These are phyloP conservation scores for Merops nubicus DNA, from an alignment of 2,113 vertebrate genomes.

Conservation along the genomic window DNA sequence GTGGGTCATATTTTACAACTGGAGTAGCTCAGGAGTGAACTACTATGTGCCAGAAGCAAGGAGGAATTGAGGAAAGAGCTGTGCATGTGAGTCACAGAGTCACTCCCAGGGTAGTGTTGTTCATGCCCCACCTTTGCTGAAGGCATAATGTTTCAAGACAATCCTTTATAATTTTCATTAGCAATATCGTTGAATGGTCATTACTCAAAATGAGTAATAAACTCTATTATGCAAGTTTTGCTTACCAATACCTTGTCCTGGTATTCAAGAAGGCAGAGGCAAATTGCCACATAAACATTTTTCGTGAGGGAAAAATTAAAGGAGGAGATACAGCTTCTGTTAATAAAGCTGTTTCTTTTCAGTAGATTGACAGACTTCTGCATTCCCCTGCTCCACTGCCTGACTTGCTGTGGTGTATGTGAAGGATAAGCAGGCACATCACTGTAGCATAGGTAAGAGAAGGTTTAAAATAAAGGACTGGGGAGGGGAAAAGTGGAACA, in stretches of 20 bases:
- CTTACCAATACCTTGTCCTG: background rate
- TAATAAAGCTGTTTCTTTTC: background rate
- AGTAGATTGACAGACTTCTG: background rate
- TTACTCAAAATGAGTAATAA: background rate
- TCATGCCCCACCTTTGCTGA: constrained; percentile 29
- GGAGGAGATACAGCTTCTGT: background rate
- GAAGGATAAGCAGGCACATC: background rate
- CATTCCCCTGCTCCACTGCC: background rate
- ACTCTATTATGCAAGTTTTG: background rate
- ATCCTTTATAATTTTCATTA: background rate
- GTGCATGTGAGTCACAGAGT: constrained; percentile 38
- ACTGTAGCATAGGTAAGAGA: background rate
- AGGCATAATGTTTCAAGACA: background rate
- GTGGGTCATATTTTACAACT: constrained; percentile 38
- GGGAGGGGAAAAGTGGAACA: background rate
- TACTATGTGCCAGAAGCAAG: background rate
- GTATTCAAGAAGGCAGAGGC: background rate
- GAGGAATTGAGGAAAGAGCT: constrained; percentile 13
- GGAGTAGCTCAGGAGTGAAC: constrained; percentile 14
- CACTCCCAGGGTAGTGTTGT: background rate
- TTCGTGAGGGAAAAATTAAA: background rate
- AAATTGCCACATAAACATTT: background rate
- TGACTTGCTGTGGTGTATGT: background rate
- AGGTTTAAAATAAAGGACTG: background rate
- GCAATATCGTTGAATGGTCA: background rate